Conservation (phyloP, 2,113 vertebrate genomes). For the Xiphophorus hellerii region DNA sequence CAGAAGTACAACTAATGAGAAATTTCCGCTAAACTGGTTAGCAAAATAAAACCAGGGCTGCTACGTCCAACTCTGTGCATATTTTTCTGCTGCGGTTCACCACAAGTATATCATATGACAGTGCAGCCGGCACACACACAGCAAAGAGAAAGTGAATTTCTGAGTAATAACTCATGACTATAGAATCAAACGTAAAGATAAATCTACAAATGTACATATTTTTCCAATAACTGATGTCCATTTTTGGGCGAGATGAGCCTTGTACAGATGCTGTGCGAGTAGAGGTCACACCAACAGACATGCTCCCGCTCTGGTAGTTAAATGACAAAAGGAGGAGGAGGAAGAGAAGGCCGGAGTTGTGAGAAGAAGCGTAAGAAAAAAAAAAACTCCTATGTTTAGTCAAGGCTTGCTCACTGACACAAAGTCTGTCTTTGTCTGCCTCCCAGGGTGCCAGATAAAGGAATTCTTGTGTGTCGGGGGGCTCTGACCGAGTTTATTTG, state of each 20-base stretch:
- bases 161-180: constrained; percentile 22
- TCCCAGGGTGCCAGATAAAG: constrained; percentile 87
- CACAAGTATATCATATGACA: constrained; percentile 75
- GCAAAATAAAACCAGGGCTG: constrained; percentile 48
- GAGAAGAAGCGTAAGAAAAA: constrained; percentile 47
- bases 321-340: constrained; percentile 67
- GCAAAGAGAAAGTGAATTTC: constrained; percentile 45
- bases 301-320: constrained; percentile 57
- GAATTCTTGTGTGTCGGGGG: constrained; percentile 87
- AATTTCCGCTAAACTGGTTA: constrained; percentile 6
- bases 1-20: not conserved
- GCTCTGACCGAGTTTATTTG: constrained; percentile 91
- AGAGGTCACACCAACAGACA: constrained; percentile 60
- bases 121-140: constrained; percentile 41
- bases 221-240: constrained; percentile 13
- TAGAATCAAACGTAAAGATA: constrained; percentile 33
- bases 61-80: constrained; percentile 53
- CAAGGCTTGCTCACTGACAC: constrained; percentile 85
- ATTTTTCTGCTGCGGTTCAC: constrained; percentile 70
- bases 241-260: constrained; percentile 3
- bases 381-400: constrained; percentile 76
- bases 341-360: constrained; percentile 67
- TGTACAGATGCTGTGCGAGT: constrained; percentile 51
- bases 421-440: constrained; percentile 90
- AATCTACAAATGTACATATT: constrained; percentile 8